Conservation (phyloP, 2,797 vertebrate species). For the Enteromius paludinosus region DNA sequence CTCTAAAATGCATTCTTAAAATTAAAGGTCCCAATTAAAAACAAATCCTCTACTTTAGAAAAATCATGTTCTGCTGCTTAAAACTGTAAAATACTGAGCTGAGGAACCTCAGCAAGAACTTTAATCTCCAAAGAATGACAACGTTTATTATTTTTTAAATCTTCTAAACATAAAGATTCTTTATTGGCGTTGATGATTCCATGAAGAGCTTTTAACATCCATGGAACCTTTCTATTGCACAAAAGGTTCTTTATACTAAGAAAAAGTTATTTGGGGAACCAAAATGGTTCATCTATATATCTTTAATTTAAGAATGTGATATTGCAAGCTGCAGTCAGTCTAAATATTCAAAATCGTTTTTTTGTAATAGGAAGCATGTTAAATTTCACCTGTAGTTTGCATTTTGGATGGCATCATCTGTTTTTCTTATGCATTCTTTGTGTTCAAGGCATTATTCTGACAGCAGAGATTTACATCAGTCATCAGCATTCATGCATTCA, state of each 20-base stretch:
- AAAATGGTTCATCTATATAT: not conserved
- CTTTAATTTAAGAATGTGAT: not conserved
- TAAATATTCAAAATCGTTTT: not conserved
- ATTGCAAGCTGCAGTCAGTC: not conserved
- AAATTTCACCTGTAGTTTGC: not conserved
- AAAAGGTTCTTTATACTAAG: not conserved
- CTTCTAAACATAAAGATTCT: not conserved
- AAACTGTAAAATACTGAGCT: not conserved
- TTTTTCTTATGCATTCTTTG: not conserved
- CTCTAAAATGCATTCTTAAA: not conserved
- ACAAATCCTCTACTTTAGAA: not conserved
- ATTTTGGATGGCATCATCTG: not conserved
- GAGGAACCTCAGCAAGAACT: not conserved
- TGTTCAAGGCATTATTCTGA: conserved; percentile 27
- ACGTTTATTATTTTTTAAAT: not conserved
- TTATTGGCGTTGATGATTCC: not conserved
- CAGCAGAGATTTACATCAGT: conserved; percentile 33
- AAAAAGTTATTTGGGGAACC: not conserved
- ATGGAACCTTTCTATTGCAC: not conserved
- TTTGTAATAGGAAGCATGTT: not conserved
- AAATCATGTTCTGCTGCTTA: not conserved
- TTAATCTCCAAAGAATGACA: not conserved
- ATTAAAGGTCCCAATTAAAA: conserved; percentile 9
- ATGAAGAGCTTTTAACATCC: not conserved
- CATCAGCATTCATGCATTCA: conserved; percentile 14